Evolutionary conservation across 2,888 invertebrate genomes (phyloP).

Genomic region (Agrochola lota): DNA sequence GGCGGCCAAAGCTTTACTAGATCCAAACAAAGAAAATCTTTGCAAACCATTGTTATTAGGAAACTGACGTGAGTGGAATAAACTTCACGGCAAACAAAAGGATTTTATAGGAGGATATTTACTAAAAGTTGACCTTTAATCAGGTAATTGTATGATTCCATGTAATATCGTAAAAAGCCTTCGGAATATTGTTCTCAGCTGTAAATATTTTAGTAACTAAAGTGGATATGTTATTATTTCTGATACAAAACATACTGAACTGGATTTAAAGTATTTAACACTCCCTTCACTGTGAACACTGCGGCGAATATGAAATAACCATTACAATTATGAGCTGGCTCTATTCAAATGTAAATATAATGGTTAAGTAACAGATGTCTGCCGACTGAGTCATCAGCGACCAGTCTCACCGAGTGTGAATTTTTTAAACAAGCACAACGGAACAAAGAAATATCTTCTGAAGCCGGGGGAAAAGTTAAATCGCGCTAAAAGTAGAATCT

Average conservation of each 20-base stretch:
- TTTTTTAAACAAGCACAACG: slow-evolving; percentile 50
- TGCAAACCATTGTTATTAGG: slow-evolving; percentile 36
- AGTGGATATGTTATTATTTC: slow-evolving; percentile 42
- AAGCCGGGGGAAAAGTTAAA: slow-evolving; percentile 31
- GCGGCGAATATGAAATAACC: slow-evolving; percentile 62
- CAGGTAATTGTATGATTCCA: slow-evolving; percentile 29
- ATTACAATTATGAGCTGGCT: slow-evolving; percentile 60
- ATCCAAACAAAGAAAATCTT: slow-evolving; percentile 47
- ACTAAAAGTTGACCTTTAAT: slow-evolving; percentile 41
- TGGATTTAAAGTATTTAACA: slow-evolving; percentile 54
- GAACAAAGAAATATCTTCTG: slow-evolving; percentile 43
- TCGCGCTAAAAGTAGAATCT: slow-evolving; percentile 46
- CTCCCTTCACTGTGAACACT: slow-evolving; percentile 62
- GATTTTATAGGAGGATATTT: slow-evolving; percentile 15
- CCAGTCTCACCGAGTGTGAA: slow-evolving; percentile 48
- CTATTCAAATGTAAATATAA: slow-evolving; percentile 70
- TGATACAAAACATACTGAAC: slow-evolving; percentile 57
- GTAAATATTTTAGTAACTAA: slow-evolving; percentile 43
- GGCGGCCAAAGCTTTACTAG: slow-evolving; percentile 5
- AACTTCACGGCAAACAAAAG: slow-evolving; percentile 34
- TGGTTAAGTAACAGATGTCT: slow-evolving; percentile 62
- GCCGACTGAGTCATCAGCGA: slow-evolving; percentile 64
- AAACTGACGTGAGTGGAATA: slow-evolving; percentile 34
- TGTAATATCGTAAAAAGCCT: slow-evolving; percentile 40
- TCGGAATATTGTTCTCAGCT: slow-evolving; percentile 22